Evolutionary conservation across 2,888 invertebrate genomes (phyloP).

Genomic region (Balanococcus diminutus): DNA sequence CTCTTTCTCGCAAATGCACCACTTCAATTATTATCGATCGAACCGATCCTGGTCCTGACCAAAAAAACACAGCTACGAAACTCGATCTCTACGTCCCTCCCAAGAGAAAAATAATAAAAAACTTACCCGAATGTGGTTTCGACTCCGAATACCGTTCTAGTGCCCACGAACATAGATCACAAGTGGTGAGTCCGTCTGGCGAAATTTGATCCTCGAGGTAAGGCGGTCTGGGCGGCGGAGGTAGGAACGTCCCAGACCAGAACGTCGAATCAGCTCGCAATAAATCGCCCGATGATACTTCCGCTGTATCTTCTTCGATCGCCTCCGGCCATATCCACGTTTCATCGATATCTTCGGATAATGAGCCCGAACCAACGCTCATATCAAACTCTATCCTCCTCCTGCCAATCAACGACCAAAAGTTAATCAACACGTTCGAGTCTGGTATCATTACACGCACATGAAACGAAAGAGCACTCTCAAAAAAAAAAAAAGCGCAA

Average conservation of each 20-base stretch:
- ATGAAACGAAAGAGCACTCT: neutral
- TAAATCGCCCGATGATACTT: slow-evolving; percentile 43
- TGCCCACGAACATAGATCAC: slow-evolving; percentile 77
- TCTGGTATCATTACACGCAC: neutral
- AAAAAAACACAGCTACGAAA: neutral
- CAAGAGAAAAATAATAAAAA: neutral
- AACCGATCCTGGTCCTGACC: neutral
- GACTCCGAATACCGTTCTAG: slow-evolving; percentile 55
- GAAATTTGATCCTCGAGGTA: slow-evolving; percentile 58
- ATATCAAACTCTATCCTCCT: slow-evolving; percentile 37
- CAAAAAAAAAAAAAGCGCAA: neutral
- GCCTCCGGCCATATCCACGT: slow-evolving; percentile 53
- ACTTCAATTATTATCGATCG: slow-evolving; percentile 9
- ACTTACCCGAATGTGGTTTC: slow-evolving; percentile 47
- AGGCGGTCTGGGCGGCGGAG: slow-evolving; percentile 57
- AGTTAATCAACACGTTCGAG: neutral
- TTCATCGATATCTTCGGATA: slow-evolving; percentile 36
- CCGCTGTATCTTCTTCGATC: slow-evolving; percentile 51
- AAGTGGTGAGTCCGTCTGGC: slow-evolving; percentile 74
- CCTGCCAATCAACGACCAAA: slow-evolving; percentile 6
- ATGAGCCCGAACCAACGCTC: slow-evolving; percentile 48
- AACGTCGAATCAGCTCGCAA: slow-evolving; percentile 50
- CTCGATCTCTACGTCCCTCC: neutral
- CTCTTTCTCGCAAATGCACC: neutral
- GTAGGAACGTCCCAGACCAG: slow-evolving; percentile 55